Conservation (phyloP, 2,113 vertebrate genomes). For the Castor canadensis region DNA sequence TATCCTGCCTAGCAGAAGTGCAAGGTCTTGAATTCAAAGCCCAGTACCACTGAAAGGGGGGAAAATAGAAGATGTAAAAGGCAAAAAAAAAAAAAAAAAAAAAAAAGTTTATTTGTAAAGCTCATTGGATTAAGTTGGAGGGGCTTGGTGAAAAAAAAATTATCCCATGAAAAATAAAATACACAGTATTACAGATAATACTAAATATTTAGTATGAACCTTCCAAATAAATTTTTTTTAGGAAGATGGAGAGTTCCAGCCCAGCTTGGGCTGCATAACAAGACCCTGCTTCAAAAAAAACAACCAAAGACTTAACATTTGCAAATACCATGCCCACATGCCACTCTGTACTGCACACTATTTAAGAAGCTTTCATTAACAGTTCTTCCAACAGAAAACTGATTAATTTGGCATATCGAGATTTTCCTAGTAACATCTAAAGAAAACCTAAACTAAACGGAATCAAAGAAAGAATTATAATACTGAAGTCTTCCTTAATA, state of each 20-base stretch:
- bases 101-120: not conserved
- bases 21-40: no score
- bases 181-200: conserved; percentile 26
- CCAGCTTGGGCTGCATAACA: not conserved
- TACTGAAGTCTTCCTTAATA: not conserved
- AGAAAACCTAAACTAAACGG: conserved; percentile 41
- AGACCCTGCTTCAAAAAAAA: not conserved
- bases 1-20: no score
- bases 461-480: not conserved
- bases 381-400: not conserved
- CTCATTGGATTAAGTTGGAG: not conserved
- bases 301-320: conserved; percentile 34
- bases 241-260: not conserved
- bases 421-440: conserved; percentile 34
- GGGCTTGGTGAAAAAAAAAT: not conserved
- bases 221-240: conserved; percentile 21
- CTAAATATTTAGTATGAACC: conserved; percentile 20
- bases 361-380: not conserved
- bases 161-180: conserved; percentile 55
- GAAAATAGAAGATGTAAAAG: no score
- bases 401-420: conserved; percentile 2
- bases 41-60: no score
- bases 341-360: not conserved
- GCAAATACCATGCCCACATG: not conserved
- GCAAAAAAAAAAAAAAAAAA: no score